Conservation (phyloP, 2,888 invertebrate species). For the Caenorhabditis sp. region DNA sequence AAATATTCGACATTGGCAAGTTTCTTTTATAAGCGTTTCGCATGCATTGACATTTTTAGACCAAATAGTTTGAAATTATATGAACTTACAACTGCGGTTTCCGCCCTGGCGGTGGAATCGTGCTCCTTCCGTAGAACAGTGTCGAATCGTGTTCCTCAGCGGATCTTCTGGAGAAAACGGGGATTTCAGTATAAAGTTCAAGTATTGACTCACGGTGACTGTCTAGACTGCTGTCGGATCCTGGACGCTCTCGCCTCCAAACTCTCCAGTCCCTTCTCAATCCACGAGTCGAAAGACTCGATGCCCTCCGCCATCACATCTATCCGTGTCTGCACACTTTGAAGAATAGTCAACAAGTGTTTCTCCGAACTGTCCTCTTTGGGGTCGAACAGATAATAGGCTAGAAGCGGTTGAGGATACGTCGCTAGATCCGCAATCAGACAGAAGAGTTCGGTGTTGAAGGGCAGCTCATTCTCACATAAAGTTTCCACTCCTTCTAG, state of each 20-base stretch:
- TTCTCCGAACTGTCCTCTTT: conserved; percentile 52
- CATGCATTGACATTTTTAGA: no score
- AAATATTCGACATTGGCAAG: no score
- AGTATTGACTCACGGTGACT: conserved; percentile 15
- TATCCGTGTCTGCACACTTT: conserved; percentile 91
- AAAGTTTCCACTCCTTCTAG: conserved; percentile 65
- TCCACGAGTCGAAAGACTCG: conserved; percentile 84
- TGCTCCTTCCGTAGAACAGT: conserved; percentile 38
- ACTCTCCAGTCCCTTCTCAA: conserved; percentile 67
- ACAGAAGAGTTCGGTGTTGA: conserved; percentile 85
- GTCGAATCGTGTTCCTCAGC: conserved; percentile 38
- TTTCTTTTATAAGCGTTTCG: no score
- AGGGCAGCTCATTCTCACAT: conserved; percentile 66
- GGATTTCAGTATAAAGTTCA: not conserved
- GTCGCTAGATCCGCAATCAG: conserved; percentile 91
- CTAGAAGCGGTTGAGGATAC: conserved; percentile 92
- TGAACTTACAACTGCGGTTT: conserved; percentile 39
- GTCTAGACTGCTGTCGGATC: conserved; percentile 19
- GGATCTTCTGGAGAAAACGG: not conserved
- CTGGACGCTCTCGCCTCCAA: conserved; percentile 58
- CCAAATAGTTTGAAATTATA: no score
- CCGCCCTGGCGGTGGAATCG: conserved; percentile 50
- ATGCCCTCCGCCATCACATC: conserved; percentile 87
- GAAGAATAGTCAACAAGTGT: conserved; percentile 85
- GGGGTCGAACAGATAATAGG: conserved; percentile 90